Conservation (phyloP, 2,888 invertebrate genomes). For the Dorcus hopei region DNA sequence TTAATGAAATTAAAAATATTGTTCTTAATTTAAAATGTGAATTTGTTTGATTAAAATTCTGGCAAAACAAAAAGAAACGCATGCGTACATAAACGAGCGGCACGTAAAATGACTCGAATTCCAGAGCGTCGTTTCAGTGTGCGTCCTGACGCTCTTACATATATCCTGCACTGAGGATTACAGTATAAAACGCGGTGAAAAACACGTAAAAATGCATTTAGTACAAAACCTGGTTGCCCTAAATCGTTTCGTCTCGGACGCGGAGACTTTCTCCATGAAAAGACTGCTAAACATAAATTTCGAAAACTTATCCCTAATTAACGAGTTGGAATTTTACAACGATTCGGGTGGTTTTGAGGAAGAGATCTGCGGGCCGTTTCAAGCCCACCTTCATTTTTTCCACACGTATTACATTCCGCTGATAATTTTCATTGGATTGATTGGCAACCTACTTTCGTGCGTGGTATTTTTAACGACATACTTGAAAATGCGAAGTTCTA, state of each 20-base stretch:
- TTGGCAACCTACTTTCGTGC: conserved; percentile 60
- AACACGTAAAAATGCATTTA: not conserved
- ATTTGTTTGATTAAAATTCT: too few relatives aligned
- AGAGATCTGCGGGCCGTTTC: not conserved
- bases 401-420: conserved; percentile 59
- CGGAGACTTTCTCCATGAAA: not conserved
- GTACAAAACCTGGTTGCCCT: not conserved
- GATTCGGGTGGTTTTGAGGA: not conserved
- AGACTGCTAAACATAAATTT: not conserved
- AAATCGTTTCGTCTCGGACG: too few relatives aligned
- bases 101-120: conserved; percentile 3
- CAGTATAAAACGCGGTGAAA: too few relatives aligned
- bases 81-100: conserved; percentile 6
- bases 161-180: too few relatives aligned
- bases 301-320: not conserved
- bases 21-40: too few relatives aligned
- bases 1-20: too few relatives aligned
- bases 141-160: conserved; percentile 27
- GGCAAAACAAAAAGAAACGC: conserved; percentile 2
- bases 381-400: conserved; percentile 39
- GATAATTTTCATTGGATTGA: conserved; percentile 57
- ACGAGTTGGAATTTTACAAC: not conserved
- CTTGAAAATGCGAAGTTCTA: conserved; percentile 60
- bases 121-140: conserved; percentile 21
- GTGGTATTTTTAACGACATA: conserved; percentile 60